These are phyloP conservation scores for Lepilemur septentrionalis DNA, from an alignment of 2,797 vertebrate species.

Conservation along the genomic window DNA sequence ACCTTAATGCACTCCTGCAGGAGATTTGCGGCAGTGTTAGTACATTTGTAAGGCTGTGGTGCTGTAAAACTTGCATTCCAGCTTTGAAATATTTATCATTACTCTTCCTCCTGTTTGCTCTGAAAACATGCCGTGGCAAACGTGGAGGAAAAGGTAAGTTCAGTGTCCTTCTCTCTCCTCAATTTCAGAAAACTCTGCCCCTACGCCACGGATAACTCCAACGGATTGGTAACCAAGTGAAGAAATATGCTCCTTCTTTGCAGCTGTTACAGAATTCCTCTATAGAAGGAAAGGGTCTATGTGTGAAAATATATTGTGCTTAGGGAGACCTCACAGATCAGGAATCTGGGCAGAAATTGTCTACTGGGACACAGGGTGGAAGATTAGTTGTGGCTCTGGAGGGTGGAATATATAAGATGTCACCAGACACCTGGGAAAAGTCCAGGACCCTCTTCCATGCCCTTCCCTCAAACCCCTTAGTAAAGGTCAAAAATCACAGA, in stretches of 20 bases:
- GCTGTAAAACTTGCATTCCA: constrained; percentile 66
- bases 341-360: not conserved
- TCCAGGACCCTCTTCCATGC: not conserved
- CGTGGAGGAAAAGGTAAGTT: not conserved
- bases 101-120: constrained; percentile 69
- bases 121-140: constrained; percentile 43
- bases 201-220: rapidly evolving
- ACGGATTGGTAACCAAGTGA: not conserved
- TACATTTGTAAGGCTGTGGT: constrained; percentile 67
- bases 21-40: constrained; percentile 67
- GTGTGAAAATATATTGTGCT: not conserved
- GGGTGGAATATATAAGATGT: not conserved
- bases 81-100: constrained; percentile 77
- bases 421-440: not conserved
- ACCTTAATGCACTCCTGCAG: constrained; percentile 73
- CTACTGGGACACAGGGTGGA: not conserved
- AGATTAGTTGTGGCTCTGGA: not conserved
- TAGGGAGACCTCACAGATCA: not conserved
- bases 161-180: not conserved
- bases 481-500: not conserved
- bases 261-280: not conserved
- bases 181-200: not conserved
- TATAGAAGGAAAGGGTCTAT: not conserved
- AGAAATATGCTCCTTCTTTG: not conserved
- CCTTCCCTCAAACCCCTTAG: not conserved